Evolutionary conservation across 2,113 vertebrate genomes (phyloP), one percentile per base, ranked within the genome.

Genomic region (Propithecus coquereli): DNA sequence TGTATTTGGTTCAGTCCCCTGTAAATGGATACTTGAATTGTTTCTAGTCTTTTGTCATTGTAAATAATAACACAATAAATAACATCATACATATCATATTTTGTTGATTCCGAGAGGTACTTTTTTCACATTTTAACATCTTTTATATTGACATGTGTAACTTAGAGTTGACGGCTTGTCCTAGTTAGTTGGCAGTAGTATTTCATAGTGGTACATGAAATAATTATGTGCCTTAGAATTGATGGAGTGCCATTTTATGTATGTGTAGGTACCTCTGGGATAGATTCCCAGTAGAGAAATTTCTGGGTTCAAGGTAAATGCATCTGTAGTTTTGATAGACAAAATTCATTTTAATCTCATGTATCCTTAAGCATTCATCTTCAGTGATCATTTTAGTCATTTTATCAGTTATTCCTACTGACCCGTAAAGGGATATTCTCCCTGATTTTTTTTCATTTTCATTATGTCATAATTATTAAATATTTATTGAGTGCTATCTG

Each of bases 121-220:
- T 81, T 81, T 88, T 93, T 87, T 84, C 25, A 76, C 22, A 77
- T 82, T 93, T 94, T 94, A 73, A 40, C 10, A n/a, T 95, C n/a
- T 95, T 90, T 90, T 63, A 70, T 57, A 50, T 71, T 91, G 40
- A 71, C 17, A 6, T 12, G 16, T 43, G 16, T 91, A 65, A 22
- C 12, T 96, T 79, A 70, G 0, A 93, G 5, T 68, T 66, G 47
- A 77, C 59, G 73, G 37, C 74, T 92, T 87, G 4, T 40, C 27
- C 3, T 47, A n/a, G 68, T 91, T 76, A 90, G 54, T 80, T 87
- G 34, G 7, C 77, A 57, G 17, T 80, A 59, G 5, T 63, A 43
- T 82, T 77, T 92, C 57, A 93, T 40, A 45, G 27, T 90, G 45
- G 7, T 65, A 52, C 4, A 32, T 92, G 66, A 76, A 57, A 61